phyloP scores from a whole-genome alignment of 1,140 invertebrate genomes.

The Lepidurus apus region DNA sequence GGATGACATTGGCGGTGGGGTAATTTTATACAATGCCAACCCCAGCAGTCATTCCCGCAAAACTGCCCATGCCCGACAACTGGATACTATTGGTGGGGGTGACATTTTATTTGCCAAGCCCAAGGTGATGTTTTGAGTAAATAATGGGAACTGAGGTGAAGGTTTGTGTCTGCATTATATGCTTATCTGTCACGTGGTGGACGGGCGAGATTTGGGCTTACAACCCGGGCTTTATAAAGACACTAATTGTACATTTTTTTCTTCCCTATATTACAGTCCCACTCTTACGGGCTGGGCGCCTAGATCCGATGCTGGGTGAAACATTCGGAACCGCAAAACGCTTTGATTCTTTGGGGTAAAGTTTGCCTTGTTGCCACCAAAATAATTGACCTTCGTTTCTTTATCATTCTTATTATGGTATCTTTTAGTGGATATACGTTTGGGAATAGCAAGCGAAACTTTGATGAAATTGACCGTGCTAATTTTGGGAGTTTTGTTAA shows the following conservation, averaged over 20 bases:
- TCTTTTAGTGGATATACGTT: conserved; percentile 41
- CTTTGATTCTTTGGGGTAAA: conserved; percentile 42
- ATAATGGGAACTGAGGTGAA: neutral
- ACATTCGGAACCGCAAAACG: conserved; percentile 42
- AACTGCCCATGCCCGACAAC: neutral
- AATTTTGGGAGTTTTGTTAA: conserved; percentile 46
- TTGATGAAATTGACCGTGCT: conserved; percentile 50
- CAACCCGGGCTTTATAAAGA: too few relatives aligned
- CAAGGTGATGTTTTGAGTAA: neutral
- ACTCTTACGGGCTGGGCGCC: conserved; percentile 32
- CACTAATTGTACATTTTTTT: neutral
- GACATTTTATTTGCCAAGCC: neutral
- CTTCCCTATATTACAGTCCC: neutral
- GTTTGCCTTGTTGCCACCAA: neutral
- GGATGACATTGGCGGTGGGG: neutral
- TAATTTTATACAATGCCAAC: neutral
- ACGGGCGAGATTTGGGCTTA: too few relatives aligned
- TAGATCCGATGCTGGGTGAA: conserved; percentile 41
- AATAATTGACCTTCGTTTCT: conserved; percentile 24
- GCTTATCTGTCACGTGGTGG: too few relatives aligned
- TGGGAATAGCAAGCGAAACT: conserved; percentile 46
- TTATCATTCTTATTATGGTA: conserved; percentile 32
- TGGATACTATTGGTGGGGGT: neutral
- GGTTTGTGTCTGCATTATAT: neutral
- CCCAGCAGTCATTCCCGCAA: neutral